Percentiles rank a stretch among this genome's conserved stretches.
These are phyloP conservation scores for Nymphalis urticae DNA, from an alignment of 2,888 invertebrate genomes.

Conservation along the genomic window DNA sequence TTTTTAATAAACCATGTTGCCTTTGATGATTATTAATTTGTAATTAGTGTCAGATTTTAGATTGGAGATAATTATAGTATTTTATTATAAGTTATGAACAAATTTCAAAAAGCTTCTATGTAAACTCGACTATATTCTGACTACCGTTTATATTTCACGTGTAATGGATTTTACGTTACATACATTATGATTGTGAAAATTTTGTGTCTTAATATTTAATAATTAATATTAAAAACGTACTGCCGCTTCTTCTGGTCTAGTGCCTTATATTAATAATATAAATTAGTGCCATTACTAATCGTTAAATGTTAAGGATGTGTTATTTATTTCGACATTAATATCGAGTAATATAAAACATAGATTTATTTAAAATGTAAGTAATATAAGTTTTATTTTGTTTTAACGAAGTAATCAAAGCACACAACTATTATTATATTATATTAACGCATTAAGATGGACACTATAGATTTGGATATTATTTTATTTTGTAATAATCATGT, in stretches of 20 bases:
- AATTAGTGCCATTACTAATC: constrained; percentile 72
- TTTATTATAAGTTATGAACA: constrained; percentile 11
- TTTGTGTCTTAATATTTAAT: constrained; percentile 7
- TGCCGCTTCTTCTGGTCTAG: constrained; percentile 38
- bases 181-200: constrained; percentile 2
- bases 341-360: constrained; percentile 37
- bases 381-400: constrained; percentile 28
- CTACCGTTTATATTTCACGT: constrained; percentile 2
- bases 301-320: constrained; percentile 46
- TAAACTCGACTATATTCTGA: constrained; percentile 1
- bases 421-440: constrained; percentile 11
- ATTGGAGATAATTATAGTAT: constrained; percentile 1
- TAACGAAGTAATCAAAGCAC: constrained; percentile 19
- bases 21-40: constrained; percentile 12
- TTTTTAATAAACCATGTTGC: constrained; percentile 19
- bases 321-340: constrained; percentile 46
- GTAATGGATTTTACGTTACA: neutral
- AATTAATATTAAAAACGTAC: constrained; percentile 21
- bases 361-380: constrained; percentile 15
- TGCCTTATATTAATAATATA: constrained; percentile 55
- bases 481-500: constrained; percentile 32
- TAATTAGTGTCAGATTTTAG: constrained; percentile 5
- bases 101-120: neutral
- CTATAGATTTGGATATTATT: constrained; percentile 18
- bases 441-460: constrained; percentile 11